Percentiles rank a stretch among this genome's conserved stretches.
Conservation (phyloP, 2,888 invertebrate genomes). For the Hypomecis punctinalis region DNA sequence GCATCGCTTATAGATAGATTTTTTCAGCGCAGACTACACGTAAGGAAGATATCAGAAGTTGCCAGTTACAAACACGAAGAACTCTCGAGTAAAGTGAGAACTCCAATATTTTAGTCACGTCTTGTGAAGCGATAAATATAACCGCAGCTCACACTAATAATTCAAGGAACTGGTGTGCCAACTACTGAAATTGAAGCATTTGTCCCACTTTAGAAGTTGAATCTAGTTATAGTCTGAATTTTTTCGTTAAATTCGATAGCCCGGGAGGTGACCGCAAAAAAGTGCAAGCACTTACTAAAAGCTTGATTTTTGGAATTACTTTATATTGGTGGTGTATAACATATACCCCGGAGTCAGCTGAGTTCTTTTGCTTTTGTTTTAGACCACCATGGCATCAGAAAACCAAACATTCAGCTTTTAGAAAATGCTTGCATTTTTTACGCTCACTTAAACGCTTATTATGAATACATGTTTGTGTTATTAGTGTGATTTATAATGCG, state of each 20-base stretch:
- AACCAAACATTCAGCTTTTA: too few relatives aligned
- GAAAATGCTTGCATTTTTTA: too few relatives aligned
- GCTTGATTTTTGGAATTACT: too few relatives aligned
- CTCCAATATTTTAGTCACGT: conserved; percentile 59
- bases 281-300: too few relatives aligned
- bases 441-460: neutral
- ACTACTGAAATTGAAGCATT: conserved; percentile 53
- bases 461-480: neutral
- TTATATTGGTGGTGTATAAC: too few relatives aligned
- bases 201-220: conserved; percentile 30
- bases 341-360: too few relatives aligned
- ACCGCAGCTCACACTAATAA: conserved; percentile 55
- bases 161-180: conserved; percentile 56
- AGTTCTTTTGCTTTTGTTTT: too few relatives aligned
- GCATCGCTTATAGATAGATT: neutral
- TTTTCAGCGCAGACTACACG: conserved; percentile 11
- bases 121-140: conserved; percentile 57
- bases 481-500: neutral
- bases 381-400: too few relatives aligned
- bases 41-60: conserved; percentile 34
- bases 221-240: neutral
- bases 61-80: conserved; percentile 36
- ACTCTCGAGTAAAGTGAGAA: conserved; percentile 38
- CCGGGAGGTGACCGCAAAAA: too few relatives aligned
- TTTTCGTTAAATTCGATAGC: neutral